Evolutionary conservation across 1,140 invertebrate genomes (phyloP).

Genomic region (Drosophila chauvacae): DNA sequence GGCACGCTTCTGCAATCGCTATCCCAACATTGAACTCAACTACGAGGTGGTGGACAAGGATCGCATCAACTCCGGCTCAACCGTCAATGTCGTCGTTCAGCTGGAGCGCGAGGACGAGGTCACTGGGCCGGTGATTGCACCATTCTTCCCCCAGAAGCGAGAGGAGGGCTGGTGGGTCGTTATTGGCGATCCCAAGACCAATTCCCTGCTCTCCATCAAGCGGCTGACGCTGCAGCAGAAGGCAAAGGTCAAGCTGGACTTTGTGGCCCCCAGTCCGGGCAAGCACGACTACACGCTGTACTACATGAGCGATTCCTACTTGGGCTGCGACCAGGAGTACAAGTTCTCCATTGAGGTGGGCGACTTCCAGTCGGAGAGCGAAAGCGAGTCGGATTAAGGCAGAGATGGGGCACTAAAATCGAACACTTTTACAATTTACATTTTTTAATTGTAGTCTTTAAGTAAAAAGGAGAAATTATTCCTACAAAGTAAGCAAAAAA

Average conservation of each 20-base stretch:
- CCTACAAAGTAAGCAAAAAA: background rate
- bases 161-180: constrained; percentile 99
- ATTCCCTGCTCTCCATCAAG: constrained; percentile 98
- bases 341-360: constrained; percentile 93
- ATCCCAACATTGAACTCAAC: constrained; percentile 98
- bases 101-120: constrained; percentile 98
- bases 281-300: constrained; percentile 97
- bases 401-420: background rate
- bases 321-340: constrained; percentile 99
- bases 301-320: constrained; percentile 99
- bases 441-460: background rate
- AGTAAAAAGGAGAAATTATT: background rate
- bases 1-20: constrained; percentile 98
- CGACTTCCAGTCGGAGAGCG: constrained; percentile 88
- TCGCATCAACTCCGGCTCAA: constrained; percentile 90
- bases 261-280: constrained; percentile 94
- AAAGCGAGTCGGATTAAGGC: constrained; percentile 86
- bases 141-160: constrained; percentile 98
- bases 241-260: constrained; percentile 97
- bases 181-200: constrained; percentile 97
- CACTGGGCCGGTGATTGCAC: constrained; percentile 98
- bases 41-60: constrained; percentile 96
- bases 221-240: constrained; percentile 96
- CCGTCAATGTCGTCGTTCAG: constrained; percentile 95
- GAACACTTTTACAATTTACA: constrained; percentile 13